Conservation (phyloP, 2,797 vertebrate species). For the Picus viridis region DNA sequence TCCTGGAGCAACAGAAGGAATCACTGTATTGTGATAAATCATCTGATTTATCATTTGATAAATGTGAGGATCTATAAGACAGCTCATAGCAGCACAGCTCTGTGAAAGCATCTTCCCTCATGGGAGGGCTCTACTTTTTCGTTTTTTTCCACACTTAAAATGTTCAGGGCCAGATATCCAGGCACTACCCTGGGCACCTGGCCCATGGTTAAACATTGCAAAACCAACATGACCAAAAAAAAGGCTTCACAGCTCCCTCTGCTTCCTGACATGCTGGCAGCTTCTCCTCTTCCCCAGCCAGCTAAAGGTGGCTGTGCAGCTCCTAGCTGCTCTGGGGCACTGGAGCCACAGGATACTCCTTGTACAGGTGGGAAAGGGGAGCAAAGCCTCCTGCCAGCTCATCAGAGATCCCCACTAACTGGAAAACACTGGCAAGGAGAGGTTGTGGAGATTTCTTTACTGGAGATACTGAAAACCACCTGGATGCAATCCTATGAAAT, state of each 20-base stretch:
- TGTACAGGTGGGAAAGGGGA: neutral
- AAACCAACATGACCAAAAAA: neutral
- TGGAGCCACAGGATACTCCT: neutral
- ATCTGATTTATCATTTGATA: neutral
- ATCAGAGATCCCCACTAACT: neutral
- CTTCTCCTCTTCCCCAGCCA: neutral
- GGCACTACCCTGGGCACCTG: neutral
- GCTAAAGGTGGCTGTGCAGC: accelerated
- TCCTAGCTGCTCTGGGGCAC: neutral
- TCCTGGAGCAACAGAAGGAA: slow-evolving; percentile 1
- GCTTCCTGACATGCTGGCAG: accelerated
- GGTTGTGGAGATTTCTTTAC: neutral
- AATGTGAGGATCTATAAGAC: neutral
- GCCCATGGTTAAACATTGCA: neutral
- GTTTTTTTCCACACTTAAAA: neutral
- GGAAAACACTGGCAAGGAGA: neutral
- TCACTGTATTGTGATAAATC: neutral
- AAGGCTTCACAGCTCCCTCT: neutral
- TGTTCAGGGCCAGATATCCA: neutral
- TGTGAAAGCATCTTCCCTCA: neutral
- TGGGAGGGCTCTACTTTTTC: neutral
- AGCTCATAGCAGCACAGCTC: neutral
- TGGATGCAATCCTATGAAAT: neutral
- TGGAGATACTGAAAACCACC: neutral
- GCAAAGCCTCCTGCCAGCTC: neutral